Conservation (phyloP, 2,888 invertebrate species). For the Hesperia comma region DNA sequence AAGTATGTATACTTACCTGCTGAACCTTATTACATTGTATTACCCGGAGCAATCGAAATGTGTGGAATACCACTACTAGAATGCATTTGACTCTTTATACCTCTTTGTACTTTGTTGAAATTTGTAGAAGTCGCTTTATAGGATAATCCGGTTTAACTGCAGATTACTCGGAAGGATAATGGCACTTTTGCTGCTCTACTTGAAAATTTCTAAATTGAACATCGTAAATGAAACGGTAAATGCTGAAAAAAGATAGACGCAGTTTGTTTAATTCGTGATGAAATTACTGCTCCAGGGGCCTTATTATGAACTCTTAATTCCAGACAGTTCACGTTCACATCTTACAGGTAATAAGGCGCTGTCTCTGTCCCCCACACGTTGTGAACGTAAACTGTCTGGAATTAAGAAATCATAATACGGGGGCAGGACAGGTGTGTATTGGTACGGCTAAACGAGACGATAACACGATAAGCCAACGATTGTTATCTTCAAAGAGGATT, state of each 20-base stretch:
- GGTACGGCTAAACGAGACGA: too few species aligned
- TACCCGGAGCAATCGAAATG: background rate
- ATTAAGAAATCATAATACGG: too few species aligned
- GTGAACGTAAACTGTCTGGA: too few species aligned
- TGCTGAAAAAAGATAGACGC: background rate
- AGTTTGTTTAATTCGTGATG: background rate
- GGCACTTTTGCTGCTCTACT: slow-evolving; percentile 19
- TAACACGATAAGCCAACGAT: too few species aligned
- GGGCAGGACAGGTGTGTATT: too few species aligned
- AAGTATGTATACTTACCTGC: too few species aligned
- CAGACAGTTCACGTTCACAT: too few species aligned
- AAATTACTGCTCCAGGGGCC: too few species aligned
- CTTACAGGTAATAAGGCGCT: too few species aligned
- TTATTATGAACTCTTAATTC: too few species aligned
- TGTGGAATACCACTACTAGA: background rate
- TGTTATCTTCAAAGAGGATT: too few species aligned
- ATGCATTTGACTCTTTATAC: slow-evolving; percentile 20
- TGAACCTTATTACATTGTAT: background rate
- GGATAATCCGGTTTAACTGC: slow-evolving; percentile 34
- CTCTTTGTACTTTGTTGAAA: slow-evolving; percentile 14
- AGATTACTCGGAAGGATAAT: slow-evolving; percentile 33
- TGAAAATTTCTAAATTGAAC: slow-evolving; percentile 27
- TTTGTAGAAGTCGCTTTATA: slow-evolving; percentile 14
- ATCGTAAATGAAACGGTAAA: slow-evolving; percentile 3
- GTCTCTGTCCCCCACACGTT: too few species aligned